phyloP scores from a whole-genome alignment of 2,888 invertebrate species.

The Calameuta filiformis region DNA sequence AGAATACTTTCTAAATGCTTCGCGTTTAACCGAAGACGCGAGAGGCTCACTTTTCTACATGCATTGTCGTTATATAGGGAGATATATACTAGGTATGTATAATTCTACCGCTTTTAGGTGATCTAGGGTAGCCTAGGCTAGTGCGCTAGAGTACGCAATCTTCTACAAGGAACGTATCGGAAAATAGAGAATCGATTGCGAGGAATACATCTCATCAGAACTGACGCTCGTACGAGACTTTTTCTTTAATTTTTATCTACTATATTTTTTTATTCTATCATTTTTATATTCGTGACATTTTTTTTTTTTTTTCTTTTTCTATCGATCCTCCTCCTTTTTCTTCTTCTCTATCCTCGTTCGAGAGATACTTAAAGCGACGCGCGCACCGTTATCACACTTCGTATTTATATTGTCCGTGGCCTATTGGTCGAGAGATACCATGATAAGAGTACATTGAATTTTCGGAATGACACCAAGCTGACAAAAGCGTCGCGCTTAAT shows the following conservation, averaged over 20 bases:
- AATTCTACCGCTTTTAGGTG: slow-evolving; percentile 46
- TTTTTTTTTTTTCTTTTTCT: background rate
- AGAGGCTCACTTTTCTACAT: slow-evolving; percentile 65
- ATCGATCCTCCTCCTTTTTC: background rate
- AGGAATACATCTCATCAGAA: slow-evolving; percentile 29
- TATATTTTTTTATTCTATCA: background rate
- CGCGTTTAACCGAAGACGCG: slow-evolving; percentile 62
- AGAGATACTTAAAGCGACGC: background rate
- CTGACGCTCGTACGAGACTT: slow-evolving; percentile 27
- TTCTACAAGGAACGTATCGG: background rate
- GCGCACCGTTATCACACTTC: background rate
- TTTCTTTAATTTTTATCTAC: slow-evolving; percentile 1
- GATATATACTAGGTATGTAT: slow-evolving; percentile 33
- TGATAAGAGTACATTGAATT: background rate
- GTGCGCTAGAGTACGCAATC: slow-evolving; percentile 21
- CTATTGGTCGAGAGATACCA: background rate
- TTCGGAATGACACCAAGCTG: background rate
- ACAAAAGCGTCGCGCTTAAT: background rate
- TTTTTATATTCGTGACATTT: background rate
- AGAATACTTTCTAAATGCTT: slow-evolving; percentile 63
- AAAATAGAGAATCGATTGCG: slow-evolving; percentile 11
- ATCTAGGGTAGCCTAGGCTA: slow-evolving; percentile 44
- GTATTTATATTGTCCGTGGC: background rate
- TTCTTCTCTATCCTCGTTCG: background rate
- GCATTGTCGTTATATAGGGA: slow-evolving; percentile 55